Base-by-base conservation (phyloP, 2,888 invertebrate genomes). In the Stenolophus ochropezus region DNA sequence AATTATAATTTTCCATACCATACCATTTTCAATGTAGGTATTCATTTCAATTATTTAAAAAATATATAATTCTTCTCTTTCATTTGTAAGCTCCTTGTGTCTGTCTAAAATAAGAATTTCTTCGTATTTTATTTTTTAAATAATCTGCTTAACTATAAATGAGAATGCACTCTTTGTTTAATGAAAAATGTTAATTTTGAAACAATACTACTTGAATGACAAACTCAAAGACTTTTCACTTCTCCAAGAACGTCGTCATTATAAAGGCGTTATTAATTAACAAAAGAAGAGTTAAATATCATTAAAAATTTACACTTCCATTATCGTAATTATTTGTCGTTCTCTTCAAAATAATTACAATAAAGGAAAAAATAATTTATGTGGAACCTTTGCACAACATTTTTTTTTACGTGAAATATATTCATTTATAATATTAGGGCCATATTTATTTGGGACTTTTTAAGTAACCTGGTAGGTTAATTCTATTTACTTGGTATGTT, bases 131-230 rank as follows among this genome's bases (percentile, higher is more conserved):
- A 21, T 53, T 53, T 53, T 16, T 53, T 18, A 53, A 6, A 42
- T 4, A 42, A 8, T 42, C 51, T 16, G 5, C 18, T 8, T 51
- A 51, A 61, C 23, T 61, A 23, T 4, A 25, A n/a, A 61, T 20
- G 23, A n/a, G 25, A 58, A 58, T 58, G n/a, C 21, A 21, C 25
- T 58, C 21, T 58, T 58, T 58, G 51, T 53, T 23, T 21, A 25
- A 23, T 61, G 11, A 23, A 61, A 61, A 23, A 61, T 61, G 61
- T 25, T 61, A 61, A 61, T 61, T 23, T 61, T 51, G 14, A 51
- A 51, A 51, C 5, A 18, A 51, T 51, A 16, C 14, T 0, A 1
- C 33, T 6, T 42, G 11, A 11, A 11, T 1, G 0, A 11, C 6
- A 42, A 33, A 42, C 1, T 42, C 33, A 11, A 33, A 33, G 33